Base-by-base conservation (phyloP, 2,113 vertebrate genomes). In the Cariama cristata region DNA sequence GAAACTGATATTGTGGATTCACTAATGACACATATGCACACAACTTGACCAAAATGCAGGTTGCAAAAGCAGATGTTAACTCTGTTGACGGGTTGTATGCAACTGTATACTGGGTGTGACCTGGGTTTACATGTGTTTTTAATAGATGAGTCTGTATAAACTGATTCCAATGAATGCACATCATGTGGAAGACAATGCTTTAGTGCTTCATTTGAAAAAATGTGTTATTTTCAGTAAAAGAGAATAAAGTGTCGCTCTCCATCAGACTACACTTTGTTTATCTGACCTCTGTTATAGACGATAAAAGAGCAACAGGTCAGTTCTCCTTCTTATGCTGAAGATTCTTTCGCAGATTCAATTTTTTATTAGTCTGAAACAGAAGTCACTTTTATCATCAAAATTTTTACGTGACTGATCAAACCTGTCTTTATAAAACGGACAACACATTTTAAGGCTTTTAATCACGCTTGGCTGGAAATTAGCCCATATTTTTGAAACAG, bases 81-180 rank as follows among this genome's bases (percentile, higher is more conserved):
- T 44, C 56, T 90, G 64, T 80, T 92, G 58, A 49, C 7, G 19
- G 22, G 20, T 93, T 92, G 45, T 42, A 74, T 38, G 67, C 47
- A 86, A 68, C 1, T 2, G 15, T n/a, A 33, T 35, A 82, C 20
- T 50, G 68, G 79, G 69, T 68, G 47, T 52, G 30, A 68, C 88
- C 40, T 60, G 62, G 12, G 16, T 85, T 93, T 95, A 75, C 90
- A 93, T 6, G 7, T 94, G 90, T 85, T 98, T 98, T 94, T 69
- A 91, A 97, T 95, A 91, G 72, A 45, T 20, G 75, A 63, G 59
- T 87, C 82, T 90, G 27, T 67, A 84, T 71, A 73, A 91, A 66
- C 55, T 64, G 27, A 85, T 82, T 88, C 56, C 76, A 87, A 12
- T 79, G 63, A 80, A 77, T 59, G 60, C 16, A n/a, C 49, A 75